Evolutionary conservation across 2,113 vertebrate species (phyloP).

Genomic region (Chiloscyllium plagiosum): DNA sequence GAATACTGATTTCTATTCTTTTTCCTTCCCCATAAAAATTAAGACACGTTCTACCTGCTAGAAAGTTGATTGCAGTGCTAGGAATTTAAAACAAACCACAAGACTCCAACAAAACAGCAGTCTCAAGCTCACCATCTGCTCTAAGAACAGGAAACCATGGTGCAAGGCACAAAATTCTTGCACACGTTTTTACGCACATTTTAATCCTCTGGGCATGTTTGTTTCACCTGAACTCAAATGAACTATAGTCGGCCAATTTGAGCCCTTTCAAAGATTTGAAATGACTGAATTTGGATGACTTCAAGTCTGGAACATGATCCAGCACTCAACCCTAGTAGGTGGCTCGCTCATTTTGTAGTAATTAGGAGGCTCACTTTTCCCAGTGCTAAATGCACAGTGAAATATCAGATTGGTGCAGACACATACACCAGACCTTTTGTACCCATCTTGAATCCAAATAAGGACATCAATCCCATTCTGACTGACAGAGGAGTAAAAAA

Average conservation of each 20-base stretch:
- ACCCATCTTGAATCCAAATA: conserved; percentile 29
- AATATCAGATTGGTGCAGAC: not conserved
- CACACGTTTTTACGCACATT: not conserved
- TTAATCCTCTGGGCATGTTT: conserved; percentile 3
- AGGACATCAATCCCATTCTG: not conserved
- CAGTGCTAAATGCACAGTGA: not conserved
- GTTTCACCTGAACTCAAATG: not conserved
- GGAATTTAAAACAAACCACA: not conserved
- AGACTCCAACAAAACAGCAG: not conserved
- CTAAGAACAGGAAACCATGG: not conserved
- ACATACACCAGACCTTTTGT: not conserved
- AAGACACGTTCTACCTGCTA: not conserved
- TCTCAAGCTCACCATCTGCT: not conserved
- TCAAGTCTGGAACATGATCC: not conserved
- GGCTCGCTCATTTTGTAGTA: not conserved
- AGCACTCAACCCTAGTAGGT: not conserved
- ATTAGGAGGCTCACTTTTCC: not conserved
- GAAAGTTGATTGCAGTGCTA: not conserved
- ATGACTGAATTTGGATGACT: not conserved
- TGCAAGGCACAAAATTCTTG: conserved; percentile 15
- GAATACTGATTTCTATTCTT: not conserved
- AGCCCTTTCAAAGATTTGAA: not conserved
- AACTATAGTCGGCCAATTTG: not conserved
- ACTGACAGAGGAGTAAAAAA: not conserved
- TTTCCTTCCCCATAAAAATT: not conserved